Percentiles rank a stretch among this genome's conserved stretches.
Evolutionary conservation across 2,888 invertebrate species (phyloP).

Genomic region (Macrophya alboannulata): DNA sequence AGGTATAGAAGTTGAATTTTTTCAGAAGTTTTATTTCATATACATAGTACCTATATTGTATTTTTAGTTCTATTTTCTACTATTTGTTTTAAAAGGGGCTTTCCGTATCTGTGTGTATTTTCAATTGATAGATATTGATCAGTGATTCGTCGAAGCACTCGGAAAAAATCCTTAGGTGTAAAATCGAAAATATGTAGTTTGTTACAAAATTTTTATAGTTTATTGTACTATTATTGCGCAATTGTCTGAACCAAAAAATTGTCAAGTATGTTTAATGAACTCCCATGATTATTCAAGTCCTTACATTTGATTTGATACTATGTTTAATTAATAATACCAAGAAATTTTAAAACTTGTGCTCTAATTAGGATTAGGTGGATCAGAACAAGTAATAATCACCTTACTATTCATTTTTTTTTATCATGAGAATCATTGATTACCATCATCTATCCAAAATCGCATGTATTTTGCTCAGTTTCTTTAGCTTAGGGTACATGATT

Average conservation of each 20-base stretch:
- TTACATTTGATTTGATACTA: conserved; percentile 1
- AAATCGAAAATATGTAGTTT: conserved; percentile 23
- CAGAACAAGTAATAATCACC: conserved; percentile 1
- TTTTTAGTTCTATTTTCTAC: background rate
- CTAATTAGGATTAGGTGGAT: background rate
- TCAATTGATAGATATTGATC: background rate
- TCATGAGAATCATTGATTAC: conserved; percentile 1
- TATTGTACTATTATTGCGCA: conserved; percentile 16
- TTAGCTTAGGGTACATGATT: background rate
- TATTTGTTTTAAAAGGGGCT: background rate
- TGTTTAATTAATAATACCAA: background rate
- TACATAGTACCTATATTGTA: background rate
- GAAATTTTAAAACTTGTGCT: background rate
- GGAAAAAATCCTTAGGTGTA: background rate
- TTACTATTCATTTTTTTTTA: background rate
- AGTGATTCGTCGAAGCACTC: background rate
- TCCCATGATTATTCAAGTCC: background rate
- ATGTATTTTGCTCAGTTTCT: background rate
- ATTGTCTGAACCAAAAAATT: background rate
- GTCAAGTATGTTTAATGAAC: background rate
- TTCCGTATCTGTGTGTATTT: background rate
- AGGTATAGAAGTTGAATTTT: background rate
- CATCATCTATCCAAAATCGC: background rate
- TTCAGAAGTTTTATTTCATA: background rate
- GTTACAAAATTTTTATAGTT: conserved; percentile 54